These are phyloP conservation scores for Rousettus leschenaultii DNA, from an alignment of 2,113 vertebrate species.

Conservation along the genomic window DNA sequence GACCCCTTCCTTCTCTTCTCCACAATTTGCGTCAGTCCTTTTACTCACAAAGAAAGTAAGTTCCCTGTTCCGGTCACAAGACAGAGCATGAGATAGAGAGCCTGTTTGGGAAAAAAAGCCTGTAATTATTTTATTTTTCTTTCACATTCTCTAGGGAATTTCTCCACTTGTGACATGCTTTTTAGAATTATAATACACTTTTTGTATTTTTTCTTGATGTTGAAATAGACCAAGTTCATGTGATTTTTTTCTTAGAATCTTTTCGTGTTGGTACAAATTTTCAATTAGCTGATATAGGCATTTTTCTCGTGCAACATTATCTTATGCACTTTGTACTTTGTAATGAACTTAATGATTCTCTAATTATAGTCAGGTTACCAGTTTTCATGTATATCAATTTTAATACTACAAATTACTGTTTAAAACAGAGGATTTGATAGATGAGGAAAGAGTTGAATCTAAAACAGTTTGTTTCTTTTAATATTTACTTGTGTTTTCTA, in stretches of 20 bases:
- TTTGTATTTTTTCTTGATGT: not conserved
- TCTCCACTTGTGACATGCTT: not conserved
- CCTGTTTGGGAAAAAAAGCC: not conserved
- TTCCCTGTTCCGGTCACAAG: not conserved
- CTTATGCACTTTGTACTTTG: not conserved
- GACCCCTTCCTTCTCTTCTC: not conserved
- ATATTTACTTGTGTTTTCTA: not conserved
- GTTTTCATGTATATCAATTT: not conserved
- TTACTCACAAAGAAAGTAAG: not conserved
- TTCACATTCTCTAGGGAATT: not conserved
- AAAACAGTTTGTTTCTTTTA: not conserved
- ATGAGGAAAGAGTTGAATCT: not conserved
- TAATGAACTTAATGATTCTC: not conserved
- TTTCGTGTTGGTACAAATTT: constrained; percentile 5
- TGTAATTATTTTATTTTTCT: not conserved
- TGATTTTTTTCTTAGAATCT: not conserved
- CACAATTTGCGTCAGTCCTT: not conserved
- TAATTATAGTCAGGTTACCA: not conserved
- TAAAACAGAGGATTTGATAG: not conserved
- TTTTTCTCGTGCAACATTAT: not conserved
- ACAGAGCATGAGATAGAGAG: not conserved
- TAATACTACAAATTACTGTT: not conserved
- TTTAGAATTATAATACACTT: not conserved
- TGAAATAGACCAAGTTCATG: not conserved
- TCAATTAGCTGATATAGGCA: not conserved